These are phyloP conservation scores for Patella depressa DNA, from an alignment of 2,888 invertebrate species.

Conservation along the genomic window DNA sequence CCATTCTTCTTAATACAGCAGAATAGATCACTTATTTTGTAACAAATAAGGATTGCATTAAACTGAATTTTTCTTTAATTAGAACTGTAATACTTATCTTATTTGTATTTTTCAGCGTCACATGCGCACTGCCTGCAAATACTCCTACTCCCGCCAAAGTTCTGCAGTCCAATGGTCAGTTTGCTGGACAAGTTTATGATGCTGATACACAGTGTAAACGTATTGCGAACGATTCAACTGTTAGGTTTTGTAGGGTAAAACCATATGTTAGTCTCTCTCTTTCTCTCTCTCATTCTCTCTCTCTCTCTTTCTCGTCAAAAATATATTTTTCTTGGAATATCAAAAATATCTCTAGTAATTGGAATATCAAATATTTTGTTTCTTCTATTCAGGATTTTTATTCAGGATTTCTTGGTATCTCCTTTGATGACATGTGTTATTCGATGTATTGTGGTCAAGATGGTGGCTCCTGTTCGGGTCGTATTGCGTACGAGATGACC, in stretches of 20 bases:
- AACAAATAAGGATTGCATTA: no score
- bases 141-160: not conserved
- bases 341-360: no score
- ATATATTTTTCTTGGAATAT: no score
- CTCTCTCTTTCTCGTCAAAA: not conserved
- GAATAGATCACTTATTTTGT: no score
- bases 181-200: conserved; percentile 9
- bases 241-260: not conserved
- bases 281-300: conserved; percentile 5
- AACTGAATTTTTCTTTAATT: no score
- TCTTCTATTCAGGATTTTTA: no score
- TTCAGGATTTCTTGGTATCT: no score
- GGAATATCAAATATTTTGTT: no score
- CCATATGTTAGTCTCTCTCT: not conserved
- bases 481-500: not conserved
- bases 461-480: not conserved
- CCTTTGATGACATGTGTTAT: not conserved
- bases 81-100: no score
- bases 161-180: not conserved
- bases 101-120: not conserved
- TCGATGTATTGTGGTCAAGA: not conserved
- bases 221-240: not conserved
- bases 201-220: not conserved
- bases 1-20: no score
- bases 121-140: not conserved